Base-by-base conservation (phyloP, 2,113 vertebrate species). In the Megaceryle maxima region DNA sequence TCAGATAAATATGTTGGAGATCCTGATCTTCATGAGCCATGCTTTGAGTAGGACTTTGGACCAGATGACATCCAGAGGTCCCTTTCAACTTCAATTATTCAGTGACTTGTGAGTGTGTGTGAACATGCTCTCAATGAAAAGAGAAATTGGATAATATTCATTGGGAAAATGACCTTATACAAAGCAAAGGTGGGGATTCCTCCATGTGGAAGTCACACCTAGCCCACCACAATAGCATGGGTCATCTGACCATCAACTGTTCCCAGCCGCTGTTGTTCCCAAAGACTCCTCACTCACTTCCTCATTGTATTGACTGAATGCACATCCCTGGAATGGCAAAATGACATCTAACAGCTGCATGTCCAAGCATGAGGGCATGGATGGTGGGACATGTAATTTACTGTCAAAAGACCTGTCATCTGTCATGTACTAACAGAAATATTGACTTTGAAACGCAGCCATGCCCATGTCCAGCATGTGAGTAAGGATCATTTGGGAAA, bases 241-340 rank as follows among this genome's bases (percentile, higher is more conserved):
- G 62, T 80, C 24, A 22, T 75, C 50, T 73, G 70, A 90, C 53
- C 82, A 92, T 51, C 28, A 59, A 35, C 39, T 0, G 0, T 67
- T 79, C 75, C 35, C 55, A 66, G 72, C 8, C 46, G 13, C 37
- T 63, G 35, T 35, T 70, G 8, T 92, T 87, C 24, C 67, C 68
- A 78, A 79, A 60, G 51, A 16, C 37, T 81, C 18, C 46, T 75
- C 10, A 1, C 26, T 89, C 48, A 25, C 35, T 48, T 7, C 33
- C 21, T 85, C 46, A 25, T n/a, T 1, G 0, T 33, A 7, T n/a
- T 51, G 35, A 60, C 48, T 72, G 78, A 68, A 46, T 1, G 0
- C 0, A 10, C 9, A 0, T 53, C 35, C 56, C 22, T 69, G 57
- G 64, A 87, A 76, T 41, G 26, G 10, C 39, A 76, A 21, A 63